These are phyloP conservation scores for Scylla paramamosain DNA, from an alignment of 1,140 invertebrate genomes.

Conservation along the genomic window DNA sequence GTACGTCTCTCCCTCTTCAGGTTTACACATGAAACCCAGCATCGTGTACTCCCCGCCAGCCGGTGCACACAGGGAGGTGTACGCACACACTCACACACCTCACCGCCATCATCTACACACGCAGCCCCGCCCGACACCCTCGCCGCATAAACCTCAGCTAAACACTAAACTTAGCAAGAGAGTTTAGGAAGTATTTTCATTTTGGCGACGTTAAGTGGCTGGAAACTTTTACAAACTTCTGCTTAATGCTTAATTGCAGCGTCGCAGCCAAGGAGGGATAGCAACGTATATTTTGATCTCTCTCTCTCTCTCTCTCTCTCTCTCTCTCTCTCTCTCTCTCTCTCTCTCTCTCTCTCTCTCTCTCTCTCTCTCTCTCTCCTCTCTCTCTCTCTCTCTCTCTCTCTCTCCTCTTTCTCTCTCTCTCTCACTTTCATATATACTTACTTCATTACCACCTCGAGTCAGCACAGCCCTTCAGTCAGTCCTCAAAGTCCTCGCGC, in stretches of 20 bases:
- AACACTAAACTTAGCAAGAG: background rate
- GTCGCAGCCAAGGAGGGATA: background rate
- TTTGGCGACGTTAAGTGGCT: constrained; percentile 13
- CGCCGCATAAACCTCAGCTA: background rate
- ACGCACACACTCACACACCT: background rate
- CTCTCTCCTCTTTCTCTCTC: too few species aligned
- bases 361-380: background rate
- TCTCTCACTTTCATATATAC: too few species aligned
- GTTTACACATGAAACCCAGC: background rate
- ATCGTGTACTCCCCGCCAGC: background rate
- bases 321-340: background rate
- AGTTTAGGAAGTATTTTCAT: constrained; percentile 16
- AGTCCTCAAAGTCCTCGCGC: background rate
- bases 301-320: background rate
- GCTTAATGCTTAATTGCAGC: background rate
- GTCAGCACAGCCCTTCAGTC: background rate
- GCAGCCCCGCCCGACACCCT: background rate
- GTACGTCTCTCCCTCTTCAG: background rate
- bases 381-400: background rate
- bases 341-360: too few species aligned
- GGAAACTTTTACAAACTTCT: background rate
- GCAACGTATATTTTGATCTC: background rate
- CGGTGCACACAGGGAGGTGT: background rate
- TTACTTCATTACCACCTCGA: background rate
- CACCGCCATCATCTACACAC: background rate